Evolutionary conservation across 2,113 vertebrate species (phyloP), one percentile per base, ranked within the genome.

Genomic region (Machaerirhynchus nigripectus): DNA sequence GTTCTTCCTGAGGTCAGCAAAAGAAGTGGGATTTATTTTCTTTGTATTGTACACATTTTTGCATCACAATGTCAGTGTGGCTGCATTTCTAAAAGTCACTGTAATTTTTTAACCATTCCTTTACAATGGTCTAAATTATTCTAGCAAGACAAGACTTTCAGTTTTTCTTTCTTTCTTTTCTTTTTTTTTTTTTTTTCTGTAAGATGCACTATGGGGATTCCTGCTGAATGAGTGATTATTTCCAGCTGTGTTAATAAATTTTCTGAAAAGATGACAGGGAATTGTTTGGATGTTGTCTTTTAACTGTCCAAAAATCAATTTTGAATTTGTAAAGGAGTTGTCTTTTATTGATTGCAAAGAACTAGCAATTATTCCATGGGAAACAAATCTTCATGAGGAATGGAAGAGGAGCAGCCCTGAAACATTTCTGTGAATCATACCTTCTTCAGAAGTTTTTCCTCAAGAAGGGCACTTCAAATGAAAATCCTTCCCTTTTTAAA

Each of bases 161-260:
- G 37, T 8, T 18, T 37, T 28, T 55, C 7, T 55, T 35, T 50
- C 26, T 20, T 30, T 64, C 30, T 49, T 30, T 50, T 47, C 16
- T 31, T 44, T 61, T 60, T 39, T 15, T n/a, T 18, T 13, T 1
- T 17, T 20, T 30, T 64, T 35, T 49, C 33, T 56, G 4, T 68
- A 21, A 87, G 57, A 35, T 52, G 57, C 23, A 40, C 31, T 37
- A 8, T 46, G 35, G 74, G 50, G 59, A 70, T 69, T 85, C 35
- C 61, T 73, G 37, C 39, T 79, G 61, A 87, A 47, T 22, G 15
- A 77, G 15, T 50, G 53, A 83, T 89, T 91, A 55, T 87, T 94
- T 96, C 91, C 90, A 95, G 55, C 84, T 96, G 84, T 28, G 78
- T 49, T 86, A 77, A 85, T 90, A 91, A 85, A 50, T 90, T 42